Evolutionary conservation across 2,797 vertebrate genomes (phyloP).

Genomic region (Semaprochilodus insignis): DNA sequence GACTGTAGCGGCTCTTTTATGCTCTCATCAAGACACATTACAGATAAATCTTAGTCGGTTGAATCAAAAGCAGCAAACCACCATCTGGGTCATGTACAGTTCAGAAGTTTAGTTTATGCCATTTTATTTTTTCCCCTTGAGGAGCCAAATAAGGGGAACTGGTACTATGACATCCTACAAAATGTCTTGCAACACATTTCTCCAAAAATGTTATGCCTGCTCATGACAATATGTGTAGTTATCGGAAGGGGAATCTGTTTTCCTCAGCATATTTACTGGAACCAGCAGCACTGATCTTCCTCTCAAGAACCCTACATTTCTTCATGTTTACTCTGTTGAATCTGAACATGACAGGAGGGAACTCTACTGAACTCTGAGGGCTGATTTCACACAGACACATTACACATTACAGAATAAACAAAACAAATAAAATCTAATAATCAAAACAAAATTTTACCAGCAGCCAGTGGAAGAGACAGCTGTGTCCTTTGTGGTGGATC

Average conservation of each 20-base stretch:
- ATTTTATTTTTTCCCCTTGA: neutral
- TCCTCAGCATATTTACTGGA: no score
- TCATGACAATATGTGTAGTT: neutral
- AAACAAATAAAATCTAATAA: slow-evolving; percentile 49
- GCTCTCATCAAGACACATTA: no score
- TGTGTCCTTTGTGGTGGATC: slow-evolving; percentile 57
- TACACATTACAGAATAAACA: neutral
- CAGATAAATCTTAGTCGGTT: no score
- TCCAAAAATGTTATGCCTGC: neutral
- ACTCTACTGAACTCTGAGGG: neutral
- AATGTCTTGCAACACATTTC: slow-evolving; percentile 1
- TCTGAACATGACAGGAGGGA: neutral
- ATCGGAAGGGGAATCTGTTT: neutral
- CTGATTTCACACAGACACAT: slow-evolving; percentile 14
- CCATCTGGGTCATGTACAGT: no score
- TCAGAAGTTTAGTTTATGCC: no score
- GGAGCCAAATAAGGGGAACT: neutral
- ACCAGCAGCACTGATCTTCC: neutral
- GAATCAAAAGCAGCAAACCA: no score
- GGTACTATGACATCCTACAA: neutral
- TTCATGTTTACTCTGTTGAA: neutral
- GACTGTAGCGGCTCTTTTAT: no score
- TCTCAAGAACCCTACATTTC: neutral
- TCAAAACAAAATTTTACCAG: slow-evolving; percentile 66
- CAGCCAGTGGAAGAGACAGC: slow-evolving; percentile 77